Conservation (phyloP, 2,797 vertebrate species). For the Dicrostonyx torquatus region DNA sequence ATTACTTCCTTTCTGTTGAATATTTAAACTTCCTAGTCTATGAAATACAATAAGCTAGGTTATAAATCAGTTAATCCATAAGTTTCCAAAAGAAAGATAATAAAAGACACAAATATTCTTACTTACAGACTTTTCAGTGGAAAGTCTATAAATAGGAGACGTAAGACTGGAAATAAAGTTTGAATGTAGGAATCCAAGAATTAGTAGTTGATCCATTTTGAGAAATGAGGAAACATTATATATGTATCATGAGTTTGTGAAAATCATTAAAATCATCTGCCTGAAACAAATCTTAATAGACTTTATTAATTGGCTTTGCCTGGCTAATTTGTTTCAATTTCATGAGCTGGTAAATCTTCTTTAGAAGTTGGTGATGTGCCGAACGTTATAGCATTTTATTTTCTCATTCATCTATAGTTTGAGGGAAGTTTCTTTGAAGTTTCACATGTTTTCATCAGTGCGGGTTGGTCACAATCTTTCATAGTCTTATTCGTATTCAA, state of each 20-base stretch:
- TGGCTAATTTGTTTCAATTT: slow-evolving; percentile 78
- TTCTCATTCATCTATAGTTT: slow-evolving; percentile 59
- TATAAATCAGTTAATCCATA: neutral
- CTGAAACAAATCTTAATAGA: slow-evolving; percentile 80
- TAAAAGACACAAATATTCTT: slow-evolving; percentile 16
- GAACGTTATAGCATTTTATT: slow-evolving; percentile 58
- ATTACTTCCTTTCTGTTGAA: neutral
- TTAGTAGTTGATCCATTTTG: slow-evolving; percentile 42
- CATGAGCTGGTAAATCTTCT: slow-evolving; percentile 76
- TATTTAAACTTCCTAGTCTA: neutral
- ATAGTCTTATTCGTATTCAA: neutral
- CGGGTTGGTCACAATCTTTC: neutral
- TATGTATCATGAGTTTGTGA: slow-evolving; percentile 68
- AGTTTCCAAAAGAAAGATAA: neutral
- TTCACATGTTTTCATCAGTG: slow-evolving; percentile 4
- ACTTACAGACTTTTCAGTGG: neutral
- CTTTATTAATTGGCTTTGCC: slow-evolving; percentile 81
- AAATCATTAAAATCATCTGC: slow-evolving; percentile 79
- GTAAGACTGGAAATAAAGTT: slow-evolving; percentile 15
- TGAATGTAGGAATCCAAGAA: neutral
- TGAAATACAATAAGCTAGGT: neutral
- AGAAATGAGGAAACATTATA: slow-evolving; percentile 60
- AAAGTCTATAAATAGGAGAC: neutral
- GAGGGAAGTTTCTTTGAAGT: slow-evolving; percentile 6
- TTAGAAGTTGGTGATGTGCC: slow-evolving; percentile 72